Conservation (phyloP, 30 jellyfish, hydroid and myxozoan genomes). For the Aurelia aurita complex sp. Pacific region DNA sequence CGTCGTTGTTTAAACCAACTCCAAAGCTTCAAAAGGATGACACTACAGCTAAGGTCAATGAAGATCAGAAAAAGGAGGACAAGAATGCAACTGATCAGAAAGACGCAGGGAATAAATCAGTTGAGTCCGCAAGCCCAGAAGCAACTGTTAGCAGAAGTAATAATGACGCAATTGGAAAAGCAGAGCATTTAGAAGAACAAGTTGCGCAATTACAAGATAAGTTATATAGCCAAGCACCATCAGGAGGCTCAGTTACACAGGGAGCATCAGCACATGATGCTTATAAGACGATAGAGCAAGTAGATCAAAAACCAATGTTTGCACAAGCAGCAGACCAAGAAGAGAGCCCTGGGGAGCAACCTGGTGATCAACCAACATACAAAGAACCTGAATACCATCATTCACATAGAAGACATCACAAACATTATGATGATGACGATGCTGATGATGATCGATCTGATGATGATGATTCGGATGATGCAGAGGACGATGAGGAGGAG, state of each 20-base stretch:
- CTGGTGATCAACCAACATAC: slow-evolving; percentile 64
- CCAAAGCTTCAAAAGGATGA: slow-evolving; percentile 35
- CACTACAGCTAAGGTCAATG: neutral
- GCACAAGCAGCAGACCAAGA: slow-evolving; percentile 40
- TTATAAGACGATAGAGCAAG: slow-evolving; percentile 56
- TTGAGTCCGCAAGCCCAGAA: slow-evolving; percentile 28
- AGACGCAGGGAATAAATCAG: slow-evolving; percentile 17
- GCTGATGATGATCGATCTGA: slow-evolving; percentile 31
- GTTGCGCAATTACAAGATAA: slow-evolving; percentile 87
- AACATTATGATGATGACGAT: slow-evolving; percentile 58
- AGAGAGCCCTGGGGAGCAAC: slow-evolving; percentile 56
- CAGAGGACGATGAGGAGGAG: slow-evolving; percentile 54
- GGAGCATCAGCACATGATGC: slow-evolving; percentile 30
- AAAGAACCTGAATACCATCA: slow-evolving; percentile 63
- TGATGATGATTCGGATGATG: slow-evolving; percentile 64
- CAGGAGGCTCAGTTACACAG: neutral
- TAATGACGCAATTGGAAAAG: slow-evolving; percentile 84
- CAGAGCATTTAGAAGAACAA: slow-evolving; percentile 86
- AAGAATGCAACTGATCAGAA: slow-evolving; percentile 13
- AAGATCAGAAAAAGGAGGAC: neutral
- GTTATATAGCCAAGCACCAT: slow-evolving; percentile 58
- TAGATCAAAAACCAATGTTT: slow-evolving; percentile 62
- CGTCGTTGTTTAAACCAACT: slow-evolving; percentile 50
- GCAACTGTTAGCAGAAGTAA: slow-evolving; percentile 57
- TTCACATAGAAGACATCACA: slow-evolving; percentile 50